Evolutionary conservation across 2,888 invertebrate species (phyloP), one percentile per base, ranked within the genome.

Genomic region (Ischnura elegans): DNA sequence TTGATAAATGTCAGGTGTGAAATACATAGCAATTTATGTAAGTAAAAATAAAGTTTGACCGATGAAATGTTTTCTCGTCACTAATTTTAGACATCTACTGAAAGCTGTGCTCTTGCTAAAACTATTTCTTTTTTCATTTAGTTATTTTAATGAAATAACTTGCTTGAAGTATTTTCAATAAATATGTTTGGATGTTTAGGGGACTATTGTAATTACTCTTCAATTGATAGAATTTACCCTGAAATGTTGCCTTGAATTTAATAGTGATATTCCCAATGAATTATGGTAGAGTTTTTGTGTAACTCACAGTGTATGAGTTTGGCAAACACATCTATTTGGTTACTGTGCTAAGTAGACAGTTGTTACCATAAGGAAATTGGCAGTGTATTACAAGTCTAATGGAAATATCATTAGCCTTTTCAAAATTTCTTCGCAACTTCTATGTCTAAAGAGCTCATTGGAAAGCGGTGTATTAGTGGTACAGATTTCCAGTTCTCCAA

Each of bases 11-110:
- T 90, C 90, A 43, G 90, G 61, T 90, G 90, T 90, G 29, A 87
- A 87, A 87, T 90, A 90, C 90, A 90, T 90, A 90, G 90, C 90
- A n/a, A 61, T 90, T 90, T 90, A 90, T 90, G 90, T 90, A 90
- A 61, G 61, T 61, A 51, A 66, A 43, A 86, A 86, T 46, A 46
- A 86, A 86, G 66, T 43, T 51, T 43, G 61, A 90, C 55, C 42
- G 43, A 42, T 45, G 86, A 43, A 90, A 90, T 76, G 43, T 90
- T 61, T 90, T 61, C 90, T 90, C 61, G 90, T 90, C 90, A 66
- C 90, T 90, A 90, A 90, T 66, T 90, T 90, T 90, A 90, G 90
- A 55, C 43, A 90, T 90, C 55, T 61, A 90, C 86, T 61, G 61
- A 61, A 90, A 90, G 90, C 90, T 90, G 90, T 90, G 90, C 61